Percentiles rank a stretch among this genome's conserved stretches.
Evolutionary conservation across 2,888 invertebrate species (phyloP).

Genomic region (Melieria omissa): DNA sequence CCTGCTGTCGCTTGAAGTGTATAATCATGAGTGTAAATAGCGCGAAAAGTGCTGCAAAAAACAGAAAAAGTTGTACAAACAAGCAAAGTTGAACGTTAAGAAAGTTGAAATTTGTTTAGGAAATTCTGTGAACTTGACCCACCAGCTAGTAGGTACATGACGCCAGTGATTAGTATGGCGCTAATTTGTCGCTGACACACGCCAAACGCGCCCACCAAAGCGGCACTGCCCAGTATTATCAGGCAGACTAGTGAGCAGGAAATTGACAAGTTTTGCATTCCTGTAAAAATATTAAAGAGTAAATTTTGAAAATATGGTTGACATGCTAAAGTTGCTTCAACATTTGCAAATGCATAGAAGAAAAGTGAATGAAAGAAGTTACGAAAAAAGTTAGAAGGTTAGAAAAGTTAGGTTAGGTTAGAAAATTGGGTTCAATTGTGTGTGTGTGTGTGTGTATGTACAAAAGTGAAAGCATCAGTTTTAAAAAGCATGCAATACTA

Average conservation of each 20-base stretch:
- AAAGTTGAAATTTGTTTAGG: conserved; percentile 2
- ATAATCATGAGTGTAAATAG: conserved; percentile 92
- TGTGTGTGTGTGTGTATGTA: too few species aligned
- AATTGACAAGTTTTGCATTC: conserved; percentile 96
- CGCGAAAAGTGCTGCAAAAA: conserved; percentile 82
- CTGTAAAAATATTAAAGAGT: conserved; percentile 66
- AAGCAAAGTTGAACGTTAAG: background rate
- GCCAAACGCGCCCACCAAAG: conserved; percentile 88
- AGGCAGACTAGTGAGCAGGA: conserved; percentile 93
- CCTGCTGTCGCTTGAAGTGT: conserved; percentile 87
- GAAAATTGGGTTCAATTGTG: background rate
- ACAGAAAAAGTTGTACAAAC: conserved; percentile 1
- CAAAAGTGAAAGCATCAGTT: too few species aligned
- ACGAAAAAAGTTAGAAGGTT: background rate
- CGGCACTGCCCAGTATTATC: conserved; percentile 87
- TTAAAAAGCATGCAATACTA: too few species aligned
- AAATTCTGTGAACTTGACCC: conserved; percentile 52
- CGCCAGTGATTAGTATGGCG: conserved; percentile 92
- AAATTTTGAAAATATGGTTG: background rate
- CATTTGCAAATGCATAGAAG: background rate
- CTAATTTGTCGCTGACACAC: conserved; percentile 92
- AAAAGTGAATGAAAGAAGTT: background rate
- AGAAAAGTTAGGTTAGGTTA: background rate
- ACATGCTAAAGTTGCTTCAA: background rate
- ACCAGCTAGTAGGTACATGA: conserved; percentile 94